These are phyloP conservation scores for Pentamera pediparva DNA, from an alignment of 53 echinoderm and acorn worm species.

Conservation along the genomic window DNA sequence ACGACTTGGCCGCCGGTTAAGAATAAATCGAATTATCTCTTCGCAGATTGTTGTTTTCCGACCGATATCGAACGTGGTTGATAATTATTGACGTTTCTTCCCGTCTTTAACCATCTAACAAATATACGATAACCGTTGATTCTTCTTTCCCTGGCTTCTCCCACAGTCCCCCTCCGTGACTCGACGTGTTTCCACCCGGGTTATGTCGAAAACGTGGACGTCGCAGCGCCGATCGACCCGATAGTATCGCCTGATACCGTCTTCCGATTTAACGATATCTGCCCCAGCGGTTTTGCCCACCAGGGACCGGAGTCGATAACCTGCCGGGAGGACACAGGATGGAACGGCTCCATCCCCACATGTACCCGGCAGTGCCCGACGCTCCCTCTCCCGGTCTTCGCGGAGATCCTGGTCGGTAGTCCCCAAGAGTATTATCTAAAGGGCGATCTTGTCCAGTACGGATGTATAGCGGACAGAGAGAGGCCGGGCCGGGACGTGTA, in stretches of 20 bases:
- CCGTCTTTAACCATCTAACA: neutral
- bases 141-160: too few species aligned
- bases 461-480: neutral
- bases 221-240: neutral
- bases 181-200: conserved; percentile 62
- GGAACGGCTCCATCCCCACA: conserved; percentile 25
- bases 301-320: conserved; percentile 21
- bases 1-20: too few species aligned
- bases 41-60: too few species aligned
- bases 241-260: neutral
- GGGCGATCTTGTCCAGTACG: neutral
- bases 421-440: neutral
- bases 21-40: too few species aligned
- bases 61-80: too few species aligned
- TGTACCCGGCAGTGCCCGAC: conserved; percentile 26
- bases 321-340: conserved; percentile 32
- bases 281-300: conserved; percentile 22
- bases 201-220: conserved; percentile 36
- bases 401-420: conserved; percentile 15
- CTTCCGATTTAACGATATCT: conserved; percentile 35
- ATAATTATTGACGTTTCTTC: too few species aligned
- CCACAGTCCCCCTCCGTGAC: conserved; percentile 9
- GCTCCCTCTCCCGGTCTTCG: conserved; percentile 30
- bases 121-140: neutral
- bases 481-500: neutral